A percentile compares a stretch with the other conserved stretches of the same genome.
These are phyloP conservation scores for Speoplatyrhinus poulsoni DNA, from an alignment of 2,113 vertebrate species.

Conservation along the genomic window DNA sequence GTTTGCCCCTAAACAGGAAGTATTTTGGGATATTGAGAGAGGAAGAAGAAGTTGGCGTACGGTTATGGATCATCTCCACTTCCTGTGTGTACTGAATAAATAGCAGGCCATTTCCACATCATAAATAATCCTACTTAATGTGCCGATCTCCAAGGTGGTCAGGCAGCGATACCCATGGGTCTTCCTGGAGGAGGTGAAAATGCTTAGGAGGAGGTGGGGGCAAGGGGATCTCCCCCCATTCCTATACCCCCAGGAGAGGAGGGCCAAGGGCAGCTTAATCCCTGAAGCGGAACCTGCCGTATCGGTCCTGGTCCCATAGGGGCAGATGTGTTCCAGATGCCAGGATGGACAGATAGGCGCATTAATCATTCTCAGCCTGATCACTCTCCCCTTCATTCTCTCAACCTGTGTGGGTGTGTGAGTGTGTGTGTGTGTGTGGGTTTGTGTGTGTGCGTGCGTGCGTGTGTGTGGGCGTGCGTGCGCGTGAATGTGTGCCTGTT, in stretches of 20 bases:
- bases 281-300: constrained; percentile 61
- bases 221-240: constrained; percentile 18
- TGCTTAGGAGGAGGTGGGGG: constrained; percentile 4
- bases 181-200: constrained; percentile 7
- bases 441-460: constrained; percentile 38
- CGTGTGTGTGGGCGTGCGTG: neutral
- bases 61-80: constrained; percentile 56
- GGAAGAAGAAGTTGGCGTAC: constrained; percentile 19
- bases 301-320: constrained; percentile 59
- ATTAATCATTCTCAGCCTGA: constrained; percentile 81
- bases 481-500: too few species aligned
- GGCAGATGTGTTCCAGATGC: constrained; percentile 60
- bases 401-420: constrained; percentile 38
- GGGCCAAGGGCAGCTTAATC: constrained; percentile 61
- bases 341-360: constrained; percentile 59
- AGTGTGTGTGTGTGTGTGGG: constrained; percentile 23
- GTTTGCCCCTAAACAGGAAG: neutral
- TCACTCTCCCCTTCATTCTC: constrained; percentile 62
- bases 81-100: constrained; percentile 66
- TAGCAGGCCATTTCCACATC: constrained; percentile 71
- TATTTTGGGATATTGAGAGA: neutral
- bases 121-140: constrained; percentile 70
- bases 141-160: constrained; percentile 57
- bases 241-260: constrained; percentile 50
- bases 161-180: constrained; percentile 20